A percentile compares a stretch with the other conserved stretches of the same genome.
Evolutionary conservation across 2,888 invertebrate species (phyloP).

Genomic region (Antheraea yamamai): DNA sequence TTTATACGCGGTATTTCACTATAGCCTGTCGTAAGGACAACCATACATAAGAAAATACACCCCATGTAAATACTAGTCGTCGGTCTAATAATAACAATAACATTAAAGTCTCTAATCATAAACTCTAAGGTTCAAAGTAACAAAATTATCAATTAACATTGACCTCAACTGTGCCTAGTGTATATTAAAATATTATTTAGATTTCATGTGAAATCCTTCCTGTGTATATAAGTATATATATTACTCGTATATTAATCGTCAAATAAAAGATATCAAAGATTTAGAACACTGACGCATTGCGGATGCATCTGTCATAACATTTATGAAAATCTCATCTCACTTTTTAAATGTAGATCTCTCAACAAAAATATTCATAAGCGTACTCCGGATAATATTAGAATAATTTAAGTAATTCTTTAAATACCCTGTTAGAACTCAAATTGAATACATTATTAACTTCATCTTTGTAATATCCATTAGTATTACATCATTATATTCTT

Average conservation of each 20-base stretch:
- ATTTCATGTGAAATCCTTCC: not conserved
- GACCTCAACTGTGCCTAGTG: not conserved
- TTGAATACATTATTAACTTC: not conserved
- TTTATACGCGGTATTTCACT: too few species aligned
- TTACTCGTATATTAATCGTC: not conserved
- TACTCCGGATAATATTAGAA: not conserved
- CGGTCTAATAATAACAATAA: too few species aligned
- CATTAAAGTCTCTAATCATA: too few species aligned
- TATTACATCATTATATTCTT: not conserved
- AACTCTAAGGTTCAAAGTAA: too few species aligned
- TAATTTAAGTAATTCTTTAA: not conserved
- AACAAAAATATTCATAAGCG: not conserved
- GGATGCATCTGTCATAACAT: constrained; percentile 3
- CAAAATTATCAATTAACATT: too few species aligned
- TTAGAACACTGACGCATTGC: constrained; percentile 2
- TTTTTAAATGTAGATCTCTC: not conserved
- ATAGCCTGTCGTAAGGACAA: too few species aligned
- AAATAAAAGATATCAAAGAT: not conserved
- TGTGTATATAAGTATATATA: too few species aligned
- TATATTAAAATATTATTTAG: not conserved
- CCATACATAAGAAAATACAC: too few species aligned
- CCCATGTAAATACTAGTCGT: too few species aligned
- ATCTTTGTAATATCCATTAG: not conserved
- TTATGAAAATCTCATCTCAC: not conserved
- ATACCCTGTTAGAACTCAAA: not conserved